A percentile compares a stretch with the other conserved stretches of the same genome.
phyloP scores from a whole-genome alignment of 2,113 vertebrate species.

The Nyctibius bracteatus region DNA sequence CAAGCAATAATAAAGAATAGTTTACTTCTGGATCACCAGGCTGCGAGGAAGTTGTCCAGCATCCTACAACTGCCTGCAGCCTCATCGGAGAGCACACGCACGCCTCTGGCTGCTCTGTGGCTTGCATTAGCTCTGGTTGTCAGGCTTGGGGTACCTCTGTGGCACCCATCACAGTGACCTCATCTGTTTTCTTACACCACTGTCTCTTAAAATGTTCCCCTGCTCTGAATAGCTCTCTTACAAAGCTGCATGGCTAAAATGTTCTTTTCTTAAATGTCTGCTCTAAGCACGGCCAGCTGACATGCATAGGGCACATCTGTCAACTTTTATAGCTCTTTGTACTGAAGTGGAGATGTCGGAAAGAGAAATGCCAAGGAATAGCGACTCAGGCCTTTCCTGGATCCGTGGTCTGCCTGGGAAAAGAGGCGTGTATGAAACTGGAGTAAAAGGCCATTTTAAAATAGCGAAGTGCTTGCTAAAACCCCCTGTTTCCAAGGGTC shows the following conservation, averaged over 20 bases:
- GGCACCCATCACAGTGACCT: neutral
- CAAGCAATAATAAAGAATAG: constrained; percentile 34
- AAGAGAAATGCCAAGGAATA: neutral
- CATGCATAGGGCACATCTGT: neutral
- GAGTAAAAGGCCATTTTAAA: neutral
- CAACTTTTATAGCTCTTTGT: neutral
- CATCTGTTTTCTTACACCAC: neutral
- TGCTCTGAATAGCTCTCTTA: neutral
- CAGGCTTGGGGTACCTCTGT: neutral
- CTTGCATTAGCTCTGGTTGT: neutral
- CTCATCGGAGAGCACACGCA: neutral
- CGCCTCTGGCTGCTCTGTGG: neutral
- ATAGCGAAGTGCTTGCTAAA: neutral
- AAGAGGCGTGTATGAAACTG: neutral
- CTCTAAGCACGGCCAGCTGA: neutral
- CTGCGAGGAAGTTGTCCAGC: neutral
- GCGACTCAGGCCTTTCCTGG: neutral
- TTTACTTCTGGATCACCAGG: neutral
- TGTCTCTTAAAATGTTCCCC: neutral
- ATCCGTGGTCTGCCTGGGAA: neutral
- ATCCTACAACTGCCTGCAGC: neutral
- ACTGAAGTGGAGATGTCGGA: neutral
- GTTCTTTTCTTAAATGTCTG: neutral
- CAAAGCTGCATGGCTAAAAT: neutral
- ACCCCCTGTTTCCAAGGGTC: neutral